Percentiles rank a stretch among this genome's conserved stretches.
phyloP scores from a whole-genome alignment of 1,140 invertebrate species.

The Ooceraea biroi region DNA sequence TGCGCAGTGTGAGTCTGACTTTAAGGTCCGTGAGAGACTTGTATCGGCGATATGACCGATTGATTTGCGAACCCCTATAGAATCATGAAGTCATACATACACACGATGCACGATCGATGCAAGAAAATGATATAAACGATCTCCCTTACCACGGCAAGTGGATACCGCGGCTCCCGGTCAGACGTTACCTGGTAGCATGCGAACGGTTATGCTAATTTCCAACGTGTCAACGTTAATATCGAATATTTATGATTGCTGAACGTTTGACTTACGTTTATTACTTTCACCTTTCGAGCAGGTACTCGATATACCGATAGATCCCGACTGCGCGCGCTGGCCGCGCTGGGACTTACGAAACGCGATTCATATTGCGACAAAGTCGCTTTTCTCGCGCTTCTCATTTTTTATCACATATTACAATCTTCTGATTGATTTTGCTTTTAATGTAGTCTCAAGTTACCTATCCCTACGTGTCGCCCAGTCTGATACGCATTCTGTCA shows the following conservation, averaged over 20 bases:
- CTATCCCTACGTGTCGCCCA: not conserved
- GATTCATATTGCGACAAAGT: not conserved
- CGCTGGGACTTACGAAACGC: conserved; percentile 33
- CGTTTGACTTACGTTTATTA: conserved; percentile 84
- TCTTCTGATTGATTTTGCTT: not conserved
- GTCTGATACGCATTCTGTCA: no score
- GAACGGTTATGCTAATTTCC: conserved; percentile 84
- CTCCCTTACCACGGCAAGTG: conserved; percentile 36
- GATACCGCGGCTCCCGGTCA: conserved; percentile 63
- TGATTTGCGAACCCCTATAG: conserved; percentile 82
- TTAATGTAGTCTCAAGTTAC: not conserved
- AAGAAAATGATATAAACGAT: conserved; percentile 82
- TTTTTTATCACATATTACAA: not conserved
- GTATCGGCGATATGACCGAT: conserved; percentile 71
- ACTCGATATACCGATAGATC: conserved; percentile 75
- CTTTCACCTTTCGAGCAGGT: no score
- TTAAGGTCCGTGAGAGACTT: conserved; percentile 35
- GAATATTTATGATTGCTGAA: conserved; percentile 84
- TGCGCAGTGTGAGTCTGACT: conserved; percentile 19
- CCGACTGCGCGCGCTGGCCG: conserved; percentile 20
- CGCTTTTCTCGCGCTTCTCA: not conserved
- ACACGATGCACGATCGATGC: conserved; percentile 69
- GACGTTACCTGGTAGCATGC: conserved; percentile 71
- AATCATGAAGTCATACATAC: conserved; percentile 79
- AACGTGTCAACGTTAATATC: conserved; percentile 85